These are phyloP conservation scores for Dysdera silvatica DNA, from an alignment of 1,140 invertebrate genomes.

Conservation along the genomic window DNA sequence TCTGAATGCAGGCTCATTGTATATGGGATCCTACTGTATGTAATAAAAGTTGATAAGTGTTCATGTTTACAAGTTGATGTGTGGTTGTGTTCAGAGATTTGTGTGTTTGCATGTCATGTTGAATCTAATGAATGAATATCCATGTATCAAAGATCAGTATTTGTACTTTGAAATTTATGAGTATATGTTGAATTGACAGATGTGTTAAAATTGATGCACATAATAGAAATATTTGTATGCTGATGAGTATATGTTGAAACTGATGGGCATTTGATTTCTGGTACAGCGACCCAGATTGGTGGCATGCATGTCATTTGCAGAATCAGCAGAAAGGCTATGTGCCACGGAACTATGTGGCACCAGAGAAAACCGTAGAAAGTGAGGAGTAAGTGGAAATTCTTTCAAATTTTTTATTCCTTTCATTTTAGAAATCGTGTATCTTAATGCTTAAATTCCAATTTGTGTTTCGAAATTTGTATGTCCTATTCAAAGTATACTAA, in stretches of 20 bases:
- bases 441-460: not conserved
- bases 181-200: not conserved
- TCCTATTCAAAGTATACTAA: no score
- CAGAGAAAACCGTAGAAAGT: conserved; percentile 84
- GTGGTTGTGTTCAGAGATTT: no score
- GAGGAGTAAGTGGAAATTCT: conserved; percentile 73
- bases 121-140: no score
- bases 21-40: no score
- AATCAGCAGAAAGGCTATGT: conserved; percentile 79
- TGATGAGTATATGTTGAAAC: not conserved
- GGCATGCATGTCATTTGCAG: conserved; percentile 77
- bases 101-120: no score
- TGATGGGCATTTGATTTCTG: not conserved
- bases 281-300: conserved; percentile 79
- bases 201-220: not conserved
- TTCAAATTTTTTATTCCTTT: not conserved
- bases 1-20: no score
- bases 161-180: not conserved
- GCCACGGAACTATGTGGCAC: conserved; percentile 87
- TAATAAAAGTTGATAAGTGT: no score
- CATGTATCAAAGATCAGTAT: not conserved
- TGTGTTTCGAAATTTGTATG: conserved; percentile 5
- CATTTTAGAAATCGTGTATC: not conserved
- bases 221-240: not conserved
- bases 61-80: no score